These are phyloP conservation scores for Spinus pinus DNA, from an alignment of 2,797 vertebrate genomes.

Conservation along the genomic window DNA sequence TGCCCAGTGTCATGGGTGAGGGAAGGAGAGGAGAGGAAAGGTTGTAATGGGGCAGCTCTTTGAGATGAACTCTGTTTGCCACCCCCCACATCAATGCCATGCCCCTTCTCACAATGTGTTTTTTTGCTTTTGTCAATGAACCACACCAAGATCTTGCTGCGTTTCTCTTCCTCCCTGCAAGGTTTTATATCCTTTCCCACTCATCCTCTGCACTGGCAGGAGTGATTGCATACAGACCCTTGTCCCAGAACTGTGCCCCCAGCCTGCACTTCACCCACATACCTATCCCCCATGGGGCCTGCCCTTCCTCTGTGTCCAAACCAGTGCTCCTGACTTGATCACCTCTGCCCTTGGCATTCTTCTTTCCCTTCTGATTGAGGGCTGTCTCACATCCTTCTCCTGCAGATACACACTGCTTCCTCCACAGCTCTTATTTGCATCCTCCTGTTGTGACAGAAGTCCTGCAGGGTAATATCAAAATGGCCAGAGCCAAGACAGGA, in stretches of 20 bases:
- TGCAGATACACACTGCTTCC: not conserved
- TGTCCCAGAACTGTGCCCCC: not conserved
- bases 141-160: not conserved
- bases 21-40: not conserved
- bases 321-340: not conserved
- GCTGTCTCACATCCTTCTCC: not conserved
- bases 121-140: not conserved
- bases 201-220: not conserved
- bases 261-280: not conserved
- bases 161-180: not conserved
- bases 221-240: accelerated
- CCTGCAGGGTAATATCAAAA: not conserved
- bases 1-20: not conserved
- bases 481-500: not conserved
- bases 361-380: not conserved
- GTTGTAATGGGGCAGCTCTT: not conserved
- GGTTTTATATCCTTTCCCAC: not conserved
- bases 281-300: not conserved
- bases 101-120: not conserved
- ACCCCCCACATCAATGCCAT: not conserved
- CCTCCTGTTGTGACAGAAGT: not conserved
- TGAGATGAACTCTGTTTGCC: not conserved
- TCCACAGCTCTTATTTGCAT: not conserved
- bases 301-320: not conserved
- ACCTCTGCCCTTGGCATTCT: not conserved